Conservation (phyloP, 2,888 invertebrate genomes). For the Epinotia bilunana region DNA sequence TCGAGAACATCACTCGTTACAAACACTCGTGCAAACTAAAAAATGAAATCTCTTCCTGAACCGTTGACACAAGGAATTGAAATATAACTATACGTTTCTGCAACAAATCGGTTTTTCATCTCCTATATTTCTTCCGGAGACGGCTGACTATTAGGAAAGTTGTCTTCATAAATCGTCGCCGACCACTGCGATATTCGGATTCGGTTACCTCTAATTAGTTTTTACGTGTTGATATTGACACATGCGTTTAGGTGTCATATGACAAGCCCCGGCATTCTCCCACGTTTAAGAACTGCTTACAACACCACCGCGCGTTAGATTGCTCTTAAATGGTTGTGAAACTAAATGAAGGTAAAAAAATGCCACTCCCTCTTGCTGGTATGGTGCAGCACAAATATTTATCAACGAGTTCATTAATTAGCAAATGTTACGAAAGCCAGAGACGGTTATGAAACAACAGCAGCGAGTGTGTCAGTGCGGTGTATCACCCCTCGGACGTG, state of each 20-base stretch:
- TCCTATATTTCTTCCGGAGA: slow-evolving; percentile 12
- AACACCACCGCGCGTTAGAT: slow-evolving; percentile 51
- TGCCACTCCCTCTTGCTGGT: slow-evolving; percentile 53
- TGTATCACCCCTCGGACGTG: slow-evolving; percentile 54
- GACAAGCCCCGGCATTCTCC: slow-evolving; percentile 48
- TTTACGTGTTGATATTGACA: slow-evolving; percentile 33
- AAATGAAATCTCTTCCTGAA: slow-evolving; percentile 59
- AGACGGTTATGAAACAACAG: slow-evolving; percentile 55
- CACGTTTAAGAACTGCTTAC: slow-evolving; percentile 51
- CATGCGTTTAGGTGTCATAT: slow-evolving; percentile 38
- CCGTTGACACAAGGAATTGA: slow-evolving; percentile 65
- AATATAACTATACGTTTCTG: slow-evolving; percentile 58
- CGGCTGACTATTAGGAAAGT: background rate
- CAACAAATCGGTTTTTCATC: slow-evolving; percentile 46
- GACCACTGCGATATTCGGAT: slow-evolving; percentile 10
- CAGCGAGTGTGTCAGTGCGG: slow-evolving; percentile 44
- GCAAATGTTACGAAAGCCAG: slow-evolving; percentile 57
- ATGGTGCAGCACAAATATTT: slow-evolving; percentile 47
- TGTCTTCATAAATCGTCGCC: slow-evolving; percentile 1
- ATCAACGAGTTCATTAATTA: slow-evolving; percentile 62
- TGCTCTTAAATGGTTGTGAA: slow-evolving; percentile 56
- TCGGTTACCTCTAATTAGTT: slow-evolving; percentile 29
- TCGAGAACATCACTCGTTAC: slow-evolving; percentile 62
- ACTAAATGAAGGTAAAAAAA: slow-evolving; percentile 55
- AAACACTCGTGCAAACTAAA: slow-evolving; percentile 65